A percentile compares a stretch with the other conserved stretches of the same genome.
phyloP scores from a whole-genome alignment of 1,140 invertebrate species.

The Bombus confusus region DNA sequence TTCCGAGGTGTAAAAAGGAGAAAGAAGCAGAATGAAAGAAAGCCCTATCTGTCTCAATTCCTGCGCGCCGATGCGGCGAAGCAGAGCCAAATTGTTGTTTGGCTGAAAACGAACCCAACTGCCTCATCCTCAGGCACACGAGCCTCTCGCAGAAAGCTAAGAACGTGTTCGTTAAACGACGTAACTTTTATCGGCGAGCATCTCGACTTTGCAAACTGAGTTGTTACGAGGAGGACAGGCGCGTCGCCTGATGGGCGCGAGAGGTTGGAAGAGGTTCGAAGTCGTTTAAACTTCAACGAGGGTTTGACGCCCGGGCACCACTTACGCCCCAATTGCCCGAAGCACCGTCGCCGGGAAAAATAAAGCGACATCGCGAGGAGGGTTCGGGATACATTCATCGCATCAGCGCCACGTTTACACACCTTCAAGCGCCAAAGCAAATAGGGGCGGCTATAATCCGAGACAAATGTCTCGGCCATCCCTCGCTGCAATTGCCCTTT shows the following conservation, averaged over 20 bases:
- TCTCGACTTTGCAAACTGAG: slow-evolving; percentile 64
- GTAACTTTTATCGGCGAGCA: slow-evolving; percentile 67
- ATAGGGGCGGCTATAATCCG: background rate
- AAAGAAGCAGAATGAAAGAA: background rate
- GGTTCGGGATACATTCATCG: background rate
- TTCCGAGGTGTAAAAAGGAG: background rate
- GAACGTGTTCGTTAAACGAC: slow-evolving; percentile 62
- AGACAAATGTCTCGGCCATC: background rate
- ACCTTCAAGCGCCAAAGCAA: background rate
- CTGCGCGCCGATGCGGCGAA: background rate
- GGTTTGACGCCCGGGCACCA: slow-evolving; percentile 54
- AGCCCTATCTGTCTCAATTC: slow-evolving; percentile 24
- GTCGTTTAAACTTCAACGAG: slow-evolving; percentile 67
- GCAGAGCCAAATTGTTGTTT: background rate
- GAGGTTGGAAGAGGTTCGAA: slow-evolving; percentile 55
- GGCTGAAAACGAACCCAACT: background rate
- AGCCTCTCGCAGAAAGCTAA: slow-evolving; percentile 4
- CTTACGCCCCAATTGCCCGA: slow-evolving; percentile 55
- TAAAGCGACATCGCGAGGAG: background rate
- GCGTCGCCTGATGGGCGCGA: slow-evolving; percentile 32
- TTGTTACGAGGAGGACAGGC: slow-evolving; percentile 36
- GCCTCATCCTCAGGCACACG: background rate
- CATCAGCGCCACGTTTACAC: background rate
- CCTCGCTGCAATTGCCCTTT: background rate
- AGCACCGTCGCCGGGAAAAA: slow-evolving; percentile 8